Base-by-base conservation (phyloP, 2,888 invertebrate species). In the Andrena fulva region DNA sequence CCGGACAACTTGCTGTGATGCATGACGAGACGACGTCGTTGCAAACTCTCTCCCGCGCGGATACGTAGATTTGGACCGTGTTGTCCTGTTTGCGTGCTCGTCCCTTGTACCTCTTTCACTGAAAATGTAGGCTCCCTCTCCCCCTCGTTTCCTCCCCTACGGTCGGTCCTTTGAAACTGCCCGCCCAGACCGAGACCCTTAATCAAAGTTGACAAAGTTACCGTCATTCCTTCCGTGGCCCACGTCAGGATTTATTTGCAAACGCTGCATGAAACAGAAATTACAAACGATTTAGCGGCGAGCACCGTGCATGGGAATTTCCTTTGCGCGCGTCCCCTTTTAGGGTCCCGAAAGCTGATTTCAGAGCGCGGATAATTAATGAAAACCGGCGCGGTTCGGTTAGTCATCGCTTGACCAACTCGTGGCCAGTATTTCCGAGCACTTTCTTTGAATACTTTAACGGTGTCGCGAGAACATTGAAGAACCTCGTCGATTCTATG, bases 201-300 rank as follows among this genome's bases (percentile, higher is more conserved):
- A 77, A 80, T 80, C 80, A 80, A 77, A 77, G 77, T 80, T 80
- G 80, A 80, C 77, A 54, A 80, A 77, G 77, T 80, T 77, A 71
- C 70, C 70, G 16, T 10, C 66, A 52, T 71, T 77, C 77, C 71
- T 80, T 77, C 60, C 66, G 48, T 62, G 52, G 48, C 60, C 42
- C 56, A 62, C 70, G 70, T 71, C 31, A 66, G 48, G 27, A 80
- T 71, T 80, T 80, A 67, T 80, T 80, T 71, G 77, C 62, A 66
- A 76, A 70, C 59, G 16, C 50, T n/a, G 52, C 79, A 80, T 54
- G 70, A 66, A 62, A 71, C 80, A 67, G 80, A 67, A 80, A 71
- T 77, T 77, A 80, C 79, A 8, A 76, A 60, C 69, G 54, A 52
- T 76, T 76, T 70, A 42, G 33, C n/a, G 33, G 48, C 35, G 56